These are phyloP conservation scores for Pristionchus fissidentatus DNA, from an alignment of 2,888 invertebrate genomes.

Conservation along the genomic window DNA sequence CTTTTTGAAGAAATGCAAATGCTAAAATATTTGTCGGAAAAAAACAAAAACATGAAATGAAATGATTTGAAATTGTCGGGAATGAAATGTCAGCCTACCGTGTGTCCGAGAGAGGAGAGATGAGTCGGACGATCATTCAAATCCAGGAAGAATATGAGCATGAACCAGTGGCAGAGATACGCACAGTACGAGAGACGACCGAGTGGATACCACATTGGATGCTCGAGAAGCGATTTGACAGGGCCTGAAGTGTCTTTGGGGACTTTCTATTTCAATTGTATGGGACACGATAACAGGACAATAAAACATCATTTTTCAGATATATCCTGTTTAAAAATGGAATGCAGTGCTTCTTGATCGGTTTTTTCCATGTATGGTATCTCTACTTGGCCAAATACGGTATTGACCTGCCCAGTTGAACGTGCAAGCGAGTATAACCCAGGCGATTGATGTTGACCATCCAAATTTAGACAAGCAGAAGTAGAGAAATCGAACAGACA, in stretches of 20 bases:
- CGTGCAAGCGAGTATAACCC: constrained; percentile 77
- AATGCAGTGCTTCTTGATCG: no score
- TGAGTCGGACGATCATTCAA: background rate
- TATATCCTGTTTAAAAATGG: no score
- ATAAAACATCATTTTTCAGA: no score
- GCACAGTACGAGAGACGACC: constrained; percentile 92
- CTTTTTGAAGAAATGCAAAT: background rate
- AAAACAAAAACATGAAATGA: no score
- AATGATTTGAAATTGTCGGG: no score
- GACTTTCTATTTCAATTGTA: no score
- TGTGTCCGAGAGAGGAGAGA: background rate
- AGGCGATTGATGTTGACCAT: constrained; percentile 76
- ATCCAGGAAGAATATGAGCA: background rate
- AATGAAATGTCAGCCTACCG: background rate
- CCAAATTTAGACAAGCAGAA: constrained; percentile 64
- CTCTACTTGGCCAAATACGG: no score
- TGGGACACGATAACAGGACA: no score
- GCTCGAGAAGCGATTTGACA: constrained; percentile 86
- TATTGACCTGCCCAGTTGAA: constrained; percentile 77
- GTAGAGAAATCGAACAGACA: background rate
- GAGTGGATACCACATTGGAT: constrained; percentile 87
- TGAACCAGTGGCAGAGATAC: constrained; percentile 80
- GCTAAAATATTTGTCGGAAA: background rate
- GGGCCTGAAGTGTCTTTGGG: constrained; percentile 51
- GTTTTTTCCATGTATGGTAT: no score